Evolutionary conservation across 30 jellyfish, hydroid and myxozoan species (phyloP).

Genomic region (Nemopilema nomurai): DNA sequence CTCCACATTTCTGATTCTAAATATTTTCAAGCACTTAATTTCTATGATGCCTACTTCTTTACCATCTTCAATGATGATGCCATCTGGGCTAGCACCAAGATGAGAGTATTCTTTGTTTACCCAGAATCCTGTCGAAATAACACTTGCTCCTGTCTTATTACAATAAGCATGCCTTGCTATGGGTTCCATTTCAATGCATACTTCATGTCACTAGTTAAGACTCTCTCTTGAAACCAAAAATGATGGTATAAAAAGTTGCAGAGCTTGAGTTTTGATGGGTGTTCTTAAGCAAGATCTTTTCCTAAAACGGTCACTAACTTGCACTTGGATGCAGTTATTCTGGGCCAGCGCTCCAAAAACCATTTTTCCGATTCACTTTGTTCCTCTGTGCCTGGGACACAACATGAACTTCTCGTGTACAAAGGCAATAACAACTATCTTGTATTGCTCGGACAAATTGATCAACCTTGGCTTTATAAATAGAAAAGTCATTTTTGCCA

Average conservation of each 20-base stretch:
- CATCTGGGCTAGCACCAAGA: conserved; percentile 34
- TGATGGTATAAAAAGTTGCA: neutral
- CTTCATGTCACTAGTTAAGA: neutral
- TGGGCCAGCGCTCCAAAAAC: neutral
- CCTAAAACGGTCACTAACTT: neutral
- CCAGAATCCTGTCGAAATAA: conserved; percentile 9
- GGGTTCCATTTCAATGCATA: conserved; percentile 5
- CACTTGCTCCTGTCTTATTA: neutral
- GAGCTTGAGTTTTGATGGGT: neutral
- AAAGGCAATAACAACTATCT: neutral
- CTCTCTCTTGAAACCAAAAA: neutral
- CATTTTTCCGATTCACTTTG: neutral
- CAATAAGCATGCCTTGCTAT: neutral
- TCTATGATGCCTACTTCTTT: conserved; percentile 10
- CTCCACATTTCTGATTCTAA: neutral
- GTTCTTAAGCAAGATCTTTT: neutral
- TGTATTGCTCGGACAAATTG: neutral
- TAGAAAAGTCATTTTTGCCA: conserved; percentile 22
- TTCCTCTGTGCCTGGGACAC: conserved; percentile 11
- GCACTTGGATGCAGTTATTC: neutral
- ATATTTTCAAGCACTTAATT: conserved; percentile 21
- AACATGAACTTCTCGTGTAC: neutral
- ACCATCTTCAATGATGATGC: conserved; percentile 20
- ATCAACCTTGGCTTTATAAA: neutral
- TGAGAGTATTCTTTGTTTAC: conserved; percentile 4